Evolutionary conservation across 2,888 invertebrate species (phyloP).

Genomic region (Phragmatobia fuliginosa): DNA sequence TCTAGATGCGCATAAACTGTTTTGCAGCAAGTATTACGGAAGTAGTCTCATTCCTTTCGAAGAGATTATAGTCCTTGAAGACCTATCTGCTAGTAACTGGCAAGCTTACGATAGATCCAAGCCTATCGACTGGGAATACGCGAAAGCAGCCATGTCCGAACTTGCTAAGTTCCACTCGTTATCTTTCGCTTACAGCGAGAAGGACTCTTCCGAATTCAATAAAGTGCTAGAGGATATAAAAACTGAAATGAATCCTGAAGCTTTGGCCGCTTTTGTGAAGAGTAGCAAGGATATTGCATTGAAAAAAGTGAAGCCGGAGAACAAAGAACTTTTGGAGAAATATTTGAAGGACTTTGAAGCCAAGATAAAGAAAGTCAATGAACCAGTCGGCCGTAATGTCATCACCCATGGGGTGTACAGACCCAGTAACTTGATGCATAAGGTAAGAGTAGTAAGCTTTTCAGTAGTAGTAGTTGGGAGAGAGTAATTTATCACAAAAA

Average conservation of each 20-base stretch:
- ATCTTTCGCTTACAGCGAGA: constrained; percentile 58
- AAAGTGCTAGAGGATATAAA: constrained; percentile 2
- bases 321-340: constrained; percentile 46
- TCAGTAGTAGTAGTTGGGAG: too few species aligned
- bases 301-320: constrained; percentile 28
- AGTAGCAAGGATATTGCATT: constrained; percentile 3
- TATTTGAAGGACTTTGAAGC: constrained; percentile 37
- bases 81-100: constrained; percentile 41
- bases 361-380: neutral
- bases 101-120: constrained; percentile 40
- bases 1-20: constrained; percentile 10
- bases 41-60: constrained; percentile 4
- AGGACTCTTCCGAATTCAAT: constrained; percentile 52
- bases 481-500: too few species aligned
- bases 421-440: constrained; percentile 57
- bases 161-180: constrained; percentile 55
- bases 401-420: constrained; percentile 56
- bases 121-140: constrained; percentile 51
- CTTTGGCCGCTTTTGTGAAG: neutral
- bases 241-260: constrained; percentile 8
- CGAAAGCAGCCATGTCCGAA: constrained; percentile 34
- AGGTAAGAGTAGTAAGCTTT: constrained; percentile 40
- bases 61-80: constrained; percentile 29
- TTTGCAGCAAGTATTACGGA: constrained; percentile 24
- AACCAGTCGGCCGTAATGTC: constrained; percentile 35